These are phyloP conservation scores for Periparus ater DNA, from an alignment of 2,797 vertebrate species.

Conservation along the genomic window DNA sequence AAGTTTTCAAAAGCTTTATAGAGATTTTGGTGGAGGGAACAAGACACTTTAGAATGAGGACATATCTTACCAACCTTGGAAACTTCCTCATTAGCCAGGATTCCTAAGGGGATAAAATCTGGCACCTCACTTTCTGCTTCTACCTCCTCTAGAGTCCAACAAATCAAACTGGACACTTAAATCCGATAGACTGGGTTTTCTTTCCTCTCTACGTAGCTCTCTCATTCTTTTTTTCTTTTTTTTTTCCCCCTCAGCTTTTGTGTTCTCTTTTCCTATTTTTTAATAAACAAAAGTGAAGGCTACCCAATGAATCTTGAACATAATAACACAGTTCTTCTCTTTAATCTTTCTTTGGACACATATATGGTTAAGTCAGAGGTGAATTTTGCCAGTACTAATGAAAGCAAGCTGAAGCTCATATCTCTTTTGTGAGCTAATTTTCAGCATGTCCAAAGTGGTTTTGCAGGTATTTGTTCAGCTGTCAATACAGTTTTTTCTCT, in stretches of 20 bases:
- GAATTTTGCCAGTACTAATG: not conserved
- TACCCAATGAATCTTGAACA: not conserved
- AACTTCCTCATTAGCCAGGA: not conserved
- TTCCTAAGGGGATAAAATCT: slow-evolving; percentile 36
- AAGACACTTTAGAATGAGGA: not conserved
- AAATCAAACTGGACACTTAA: not conserved
- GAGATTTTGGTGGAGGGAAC: not conserved
- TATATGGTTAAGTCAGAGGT: not conserved
- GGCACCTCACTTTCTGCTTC: not conserved
- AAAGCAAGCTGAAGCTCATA: not conserved
- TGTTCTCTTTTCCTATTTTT: not conserved
- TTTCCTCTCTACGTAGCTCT: not conserved
- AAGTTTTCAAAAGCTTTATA: slow-evolving; percentile 29
- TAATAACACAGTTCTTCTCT: not conserved
- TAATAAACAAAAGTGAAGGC: not conserved
- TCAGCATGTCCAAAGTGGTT: not conserved
- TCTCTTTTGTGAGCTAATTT: slow-evolving; percentile 18
- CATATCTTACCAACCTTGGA: not conserved
- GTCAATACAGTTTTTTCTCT: not conserved
- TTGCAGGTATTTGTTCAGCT: slow-evolving; percentile 24
- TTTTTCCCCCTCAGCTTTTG: not conserved
- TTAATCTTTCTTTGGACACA: not conserved
- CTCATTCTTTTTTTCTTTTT: not conserved
- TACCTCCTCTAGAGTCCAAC: not conserved
- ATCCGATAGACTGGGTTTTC: not conserved